These are phyloP conservation scores for Dicycla oo DNA, from an alignment of 2,888 invertebrate genomes.

Conservation along the genomic window DNA sequence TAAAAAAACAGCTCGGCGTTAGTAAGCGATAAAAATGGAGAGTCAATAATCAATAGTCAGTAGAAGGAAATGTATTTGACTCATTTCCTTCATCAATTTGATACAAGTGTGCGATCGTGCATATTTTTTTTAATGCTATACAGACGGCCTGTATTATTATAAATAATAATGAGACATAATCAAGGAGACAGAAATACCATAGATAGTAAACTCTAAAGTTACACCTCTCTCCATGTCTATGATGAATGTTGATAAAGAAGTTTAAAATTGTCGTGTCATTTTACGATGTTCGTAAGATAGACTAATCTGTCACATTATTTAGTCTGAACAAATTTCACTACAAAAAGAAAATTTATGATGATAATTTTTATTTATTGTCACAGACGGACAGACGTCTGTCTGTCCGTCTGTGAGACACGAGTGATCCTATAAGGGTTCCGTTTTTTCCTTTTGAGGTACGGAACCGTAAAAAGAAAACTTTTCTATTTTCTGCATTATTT, in stretches of 20 bases:
- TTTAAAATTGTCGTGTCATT: slow-evolving; percentile 11
- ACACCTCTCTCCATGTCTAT: slow-evolving; percentile 9
- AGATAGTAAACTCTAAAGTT: slow-evolving; percentile 14
- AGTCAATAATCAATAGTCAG: too few species aligned
- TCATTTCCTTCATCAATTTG: too few species aligned
- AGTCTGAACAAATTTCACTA: background rate
- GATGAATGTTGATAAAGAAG: too few species aligned
- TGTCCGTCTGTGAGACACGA: too few species aligned
- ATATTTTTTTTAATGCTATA: background rate
- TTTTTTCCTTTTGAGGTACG: too few species aligned
- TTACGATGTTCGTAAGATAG: background rate
- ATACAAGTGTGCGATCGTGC: background rate
- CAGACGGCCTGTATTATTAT: background rate
- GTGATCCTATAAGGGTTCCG: too few species aligned
- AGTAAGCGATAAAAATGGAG: too few species aligned
- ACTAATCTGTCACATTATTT: slow-evolving; percentile 7
- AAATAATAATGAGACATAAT: slow-evolving; percentile 6
- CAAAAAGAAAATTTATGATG: background rate
- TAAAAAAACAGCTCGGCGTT: too few species aligned
- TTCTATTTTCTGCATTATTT: background rate
- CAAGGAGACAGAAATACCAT: background rate
- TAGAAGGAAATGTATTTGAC: too few species aligned
- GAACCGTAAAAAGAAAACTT: background rate
- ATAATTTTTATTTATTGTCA: too few species aligned
- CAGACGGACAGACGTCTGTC: too few species aligned